phyloP scores from a whole-genome alignment of 2,797 vertebrate species.

The Anomalospiza imberbis region DNA sequence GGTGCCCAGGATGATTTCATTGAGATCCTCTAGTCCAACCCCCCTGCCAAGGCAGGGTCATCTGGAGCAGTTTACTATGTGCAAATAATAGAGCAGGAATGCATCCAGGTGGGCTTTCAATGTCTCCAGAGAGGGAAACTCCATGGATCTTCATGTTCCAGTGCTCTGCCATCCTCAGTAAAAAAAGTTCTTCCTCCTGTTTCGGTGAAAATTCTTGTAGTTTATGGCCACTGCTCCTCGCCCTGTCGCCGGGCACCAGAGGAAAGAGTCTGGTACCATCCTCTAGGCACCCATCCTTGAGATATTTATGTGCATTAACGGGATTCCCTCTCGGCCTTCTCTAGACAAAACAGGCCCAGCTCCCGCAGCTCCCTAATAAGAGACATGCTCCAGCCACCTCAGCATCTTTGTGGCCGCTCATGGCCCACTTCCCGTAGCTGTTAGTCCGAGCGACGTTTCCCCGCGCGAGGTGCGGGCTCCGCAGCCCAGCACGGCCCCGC shows the following conservation, averaged over 20 bases:
- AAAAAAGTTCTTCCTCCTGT: background rate
- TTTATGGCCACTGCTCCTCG: background rate
- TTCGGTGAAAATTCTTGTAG: background rate
- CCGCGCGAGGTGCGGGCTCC: accelerated
- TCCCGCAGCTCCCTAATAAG: background rate
- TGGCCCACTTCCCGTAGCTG: accelerated
- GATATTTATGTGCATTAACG: background rate
- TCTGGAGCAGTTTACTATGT: too few relatives aligned
- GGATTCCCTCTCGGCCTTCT: background rate
- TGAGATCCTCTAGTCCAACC: background rate
- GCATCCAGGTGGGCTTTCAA: background rate
- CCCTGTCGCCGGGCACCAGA: background rate
- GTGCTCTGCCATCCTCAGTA: too few relatives aligned
- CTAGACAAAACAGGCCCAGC: background rate
- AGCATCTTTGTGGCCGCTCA: accelerated
- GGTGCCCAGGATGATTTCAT: background rate
- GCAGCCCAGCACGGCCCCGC: accelerated
- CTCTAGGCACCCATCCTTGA: background rate
- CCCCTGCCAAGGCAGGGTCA: background rate
- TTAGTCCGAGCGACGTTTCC: accelerated
- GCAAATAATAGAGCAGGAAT: background rate
- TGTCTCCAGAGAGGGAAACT: background rate
- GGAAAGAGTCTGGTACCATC: background rate
- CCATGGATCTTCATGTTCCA: background rate
- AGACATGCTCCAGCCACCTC: background rate